These are phyloP conservation scores for Muscicapa striata DNA, from an alignment of 2,797 vertebrate species.

Conservation along the genomic window DNA sequence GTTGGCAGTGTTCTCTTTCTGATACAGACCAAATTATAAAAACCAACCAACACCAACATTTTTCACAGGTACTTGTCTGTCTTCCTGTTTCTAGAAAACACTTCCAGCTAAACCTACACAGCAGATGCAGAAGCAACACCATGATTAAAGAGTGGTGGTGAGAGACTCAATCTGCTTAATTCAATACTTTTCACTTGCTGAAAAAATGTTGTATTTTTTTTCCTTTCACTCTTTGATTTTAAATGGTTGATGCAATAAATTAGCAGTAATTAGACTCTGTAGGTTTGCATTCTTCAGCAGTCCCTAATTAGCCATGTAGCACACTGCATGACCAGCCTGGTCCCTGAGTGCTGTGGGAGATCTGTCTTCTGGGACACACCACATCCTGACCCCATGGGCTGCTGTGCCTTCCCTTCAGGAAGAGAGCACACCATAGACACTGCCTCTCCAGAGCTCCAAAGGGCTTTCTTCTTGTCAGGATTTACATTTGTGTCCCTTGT, in stretches of 20 bases:
- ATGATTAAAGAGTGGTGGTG: background rate
- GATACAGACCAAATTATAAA: background rate
- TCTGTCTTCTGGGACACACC: accelerated
- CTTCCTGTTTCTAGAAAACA: background rate
- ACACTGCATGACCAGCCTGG: background rate
- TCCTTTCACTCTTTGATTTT: background rate
- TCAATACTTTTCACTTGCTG: background rate
- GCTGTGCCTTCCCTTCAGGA: background rate
- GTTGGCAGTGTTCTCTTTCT: background rate
- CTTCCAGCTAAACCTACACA: background rate
- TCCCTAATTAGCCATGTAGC: background rate
- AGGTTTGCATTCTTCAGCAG: background rate
- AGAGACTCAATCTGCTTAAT: background rate
- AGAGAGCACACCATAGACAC: background rate
- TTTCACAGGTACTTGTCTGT: background rate
- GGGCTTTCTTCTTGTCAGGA: background rate
- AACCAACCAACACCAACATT: background rate
- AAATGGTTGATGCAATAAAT: background rate
- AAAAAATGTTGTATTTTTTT: background rate
- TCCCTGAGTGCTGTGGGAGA: accelerated
- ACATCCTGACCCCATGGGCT: accelerated
- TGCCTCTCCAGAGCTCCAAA: background rate
- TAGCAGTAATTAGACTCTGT: background rate
- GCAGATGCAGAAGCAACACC: background rate
- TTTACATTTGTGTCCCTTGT: background rate